Conservation (phyloP, 1,140 invertebrate genomes). For the Apis cerana region DNA sequence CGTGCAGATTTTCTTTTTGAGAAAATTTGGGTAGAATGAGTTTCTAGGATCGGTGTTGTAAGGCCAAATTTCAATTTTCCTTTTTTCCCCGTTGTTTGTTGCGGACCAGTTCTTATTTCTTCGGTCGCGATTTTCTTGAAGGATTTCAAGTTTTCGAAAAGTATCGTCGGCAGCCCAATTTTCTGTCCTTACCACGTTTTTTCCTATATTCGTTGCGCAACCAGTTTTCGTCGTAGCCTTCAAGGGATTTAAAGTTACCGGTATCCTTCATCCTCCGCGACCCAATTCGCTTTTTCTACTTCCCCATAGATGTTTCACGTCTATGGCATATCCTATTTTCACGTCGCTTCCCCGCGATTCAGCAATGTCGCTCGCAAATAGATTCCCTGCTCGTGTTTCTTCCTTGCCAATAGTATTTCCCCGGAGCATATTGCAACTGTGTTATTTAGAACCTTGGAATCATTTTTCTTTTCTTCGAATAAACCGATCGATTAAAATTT, state of each 20-base stretch:
- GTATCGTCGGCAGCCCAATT: neutral
- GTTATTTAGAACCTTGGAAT: constrained; percentile 17
- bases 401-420: constrained; percentile 11
- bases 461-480: no score
- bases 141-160: neutral
- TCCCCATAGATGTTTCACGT: neutral
- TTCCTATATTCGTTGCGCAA: neutral
- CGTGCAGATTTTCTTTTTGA: no score
- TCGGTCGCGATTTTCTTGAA: neutral
- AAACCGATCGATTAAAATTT: no score
- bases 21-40: no score
- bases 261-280: neutral
- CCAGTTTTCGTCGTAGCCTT: neutral
- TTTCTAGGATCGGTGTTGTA: neutral
- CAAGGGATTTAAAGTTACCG: constrained; percentile 6
- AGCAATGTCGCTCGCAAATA: neutral
- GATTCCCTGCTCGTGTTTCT: constrained; percentile 6
- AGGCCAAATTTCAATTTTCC: neutral
- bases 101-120: neutral
- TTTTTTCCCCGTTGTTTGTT: neutral
- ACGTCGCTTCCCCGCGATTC: neutral
- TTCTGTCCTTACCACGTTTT: neutral
- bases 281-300: constrained; percentile 11
- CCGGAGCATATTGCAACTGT: neutral
- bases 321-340: constrained; percentile 25